A percentile compares a stretch with the other conserved stretches of the same genome.
phyloP scores from a whole-genome alignment of 2,888 invertebrate species.

The Thumatha senex region DNA sequence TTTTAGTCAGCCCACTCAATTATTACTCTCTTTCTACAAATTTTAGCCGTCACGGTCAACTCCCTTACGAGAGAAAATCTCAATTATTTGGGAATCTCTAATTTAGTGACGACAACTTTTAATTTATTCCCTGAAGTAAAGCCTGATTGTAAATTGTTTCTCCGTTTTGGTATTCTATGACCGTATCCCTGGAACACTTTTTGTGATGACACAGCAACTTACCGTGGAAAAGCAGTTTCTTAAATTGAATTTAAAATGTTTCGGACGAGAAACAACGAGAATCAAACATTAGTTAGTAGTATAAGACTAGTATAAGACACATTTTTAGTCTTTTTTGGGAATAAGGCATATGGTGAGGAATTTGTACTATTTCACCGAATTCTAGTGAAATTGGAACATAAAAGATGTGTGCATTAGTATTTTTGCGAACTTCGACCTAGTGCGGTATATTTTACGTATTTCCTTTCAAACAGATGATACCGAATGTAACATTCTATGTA shows the following conservation, averaged over 20 bases:
- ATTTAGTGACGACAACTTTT: conserved; percentile 62
- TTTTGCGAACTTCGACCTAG: no score
- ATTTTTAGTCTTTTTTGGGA: no score
- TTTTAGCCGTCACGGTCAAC: conserved; percentile 12
- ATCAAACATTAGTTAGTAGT: no score
- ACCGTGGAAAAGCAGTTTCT: conserved; percentile 14
- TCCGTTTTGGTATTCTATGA: conserved; percentile 56
- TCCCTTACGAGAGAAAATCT: conserved; percentile 50
- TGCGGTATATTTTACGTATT: no score
- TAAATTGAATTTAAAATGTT: background rate
- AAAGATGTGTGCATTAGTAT: no score
- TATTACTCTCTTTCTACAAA: background rate
- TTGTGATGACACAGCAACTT: conserved; percentile 13
- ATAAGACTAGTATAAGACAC: no score
- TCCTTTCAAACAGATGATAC: no score
- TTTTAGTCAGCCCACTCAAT: background rate
- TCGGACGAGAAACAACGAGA: background rate
- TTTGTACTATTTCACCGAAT: no score
- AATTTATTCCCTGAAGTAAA: conserved; percentile 63
- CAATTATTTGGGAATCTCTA: conserved; percentile 62
- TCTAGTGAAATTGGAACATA: no score
- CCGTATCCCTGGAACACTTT: conserved; percentile 49
- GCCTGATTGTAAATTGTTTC: conserved; percentile 68
- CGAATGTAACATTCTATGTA: no score
- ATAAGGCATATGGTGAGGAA: no score